Conservation (phyloP, 92 coral and sea anemone genomes). For the Pocillopora meandrina region DNA sequence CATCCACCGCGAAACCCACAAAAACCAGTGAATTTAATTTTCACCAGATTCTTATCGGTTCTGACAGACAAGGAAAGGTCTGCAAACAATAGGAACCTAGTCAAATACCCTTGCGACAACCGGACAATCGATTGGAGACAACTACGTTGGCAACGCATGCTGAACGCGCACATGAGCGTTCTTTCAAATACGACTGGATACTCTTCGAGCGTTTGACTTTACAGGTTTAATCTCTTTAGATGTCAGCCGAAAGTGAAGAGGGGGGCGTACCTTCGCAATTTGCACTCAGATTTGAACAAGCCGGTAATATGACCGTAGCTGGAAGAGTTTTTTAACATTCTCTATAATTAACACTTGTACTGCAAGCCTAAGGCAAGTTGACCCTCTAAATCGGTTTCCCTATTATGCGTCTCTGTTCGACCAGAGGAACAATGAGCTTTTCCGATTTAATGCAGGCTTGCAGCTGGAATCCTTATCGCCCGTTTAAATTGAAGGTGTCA, state of each 20-base stretch:
- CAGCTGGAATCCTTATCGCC: conserved; percentile 75
- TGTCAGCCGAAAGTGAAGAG: conserved; percentile 84
- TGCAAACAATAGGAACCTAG: conserved; percentile 24
- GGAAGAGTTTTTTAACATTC: conserved; percentile 63
- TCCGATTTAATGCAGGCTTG: conserved; percentile 52
- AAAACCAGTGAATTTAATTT: conserved; percentile 62
- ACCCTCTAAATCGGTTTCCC: conserved; percentile 67
- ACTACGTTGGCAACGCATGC: background rate
- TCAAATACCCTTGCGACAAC: conserved; percentile 8
- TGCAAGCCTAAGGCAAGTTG: conserved; percentile 71
- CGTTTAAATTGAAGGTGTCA: conserved; percentile 70
- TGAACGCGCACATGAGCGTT: conserved; percentile 3
- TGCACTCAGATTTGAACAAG: conserved; percentile 93
- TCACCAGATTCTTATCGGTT: conserved; percentile 62
- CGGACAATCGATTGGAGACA: background rate
- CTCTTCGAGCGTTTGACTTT: conserved; percentile 12
- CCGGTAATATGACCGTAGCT: conserved; percentile 74
- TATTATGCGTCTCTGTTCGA: conserved; percentile 60
- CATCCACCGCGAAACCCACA: conserved; percentile 28
- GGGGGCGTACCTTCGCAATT: conserved; percentile 95
- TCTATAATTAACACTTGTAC: conserved; percentile 80
- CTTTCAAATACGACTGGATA: conserved; percentile 7
- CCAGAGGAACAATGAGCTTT: conserved; percentile 48
- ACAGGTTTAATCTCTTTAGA: conserved; percentile 42
- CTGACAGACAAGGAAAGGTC: conserved; percentile 38